Evolutionary conservation across 2,113 vertebrate genomes (phyloP).

Genomic region (Thomomys bottae): DNA sequence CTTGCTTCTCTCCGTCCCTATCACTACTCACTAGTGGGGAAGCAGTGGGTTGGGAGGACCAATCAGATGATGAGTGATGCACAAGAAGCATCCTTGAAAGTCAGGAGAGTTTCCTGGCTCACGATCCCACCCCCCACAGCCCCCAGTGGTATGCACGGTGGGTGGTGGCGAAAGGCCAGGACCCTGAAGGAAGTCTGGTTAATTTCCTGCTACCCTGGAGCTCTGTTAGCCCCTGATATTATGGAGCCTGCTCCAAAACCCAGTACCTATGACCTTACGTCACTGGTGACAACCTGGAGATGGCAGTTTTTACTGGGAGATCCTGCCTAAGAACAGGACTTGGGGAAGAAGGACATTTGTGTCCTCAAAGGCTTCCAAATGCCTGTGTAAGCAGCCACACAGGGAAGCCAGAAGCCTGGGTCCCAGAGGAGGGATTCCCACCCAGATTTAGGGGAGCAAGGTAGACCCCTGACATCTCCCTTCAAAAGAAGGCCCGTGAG

Average conservation of each 20-base stretch:
- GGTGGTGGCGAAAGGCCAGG: neutral
- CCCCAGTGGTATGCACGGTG: no score
- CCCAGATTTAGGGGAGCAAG: fast-evolving
- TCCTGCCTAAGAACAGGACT: neutral
- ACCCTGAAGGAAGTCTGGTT: neutral
- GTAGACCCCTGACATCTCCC: neutral
- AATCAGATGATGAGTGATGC: neutral
- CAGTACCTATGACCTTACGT: neutral
- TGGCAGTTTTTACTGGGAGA: neutral
- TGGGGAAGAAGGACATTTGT: neutral
- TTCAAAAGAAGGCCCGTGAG: neutral
- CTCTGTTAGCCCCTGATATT: neutral
- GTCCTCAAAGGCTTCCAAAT: no score
- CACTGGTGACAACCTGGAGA: neutral
- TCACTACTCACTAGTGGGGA: neutral
- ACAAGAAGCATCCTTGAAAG: neutral
- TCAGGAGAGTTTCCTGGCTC: neutral
- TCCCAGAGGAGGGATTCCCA: neutral
- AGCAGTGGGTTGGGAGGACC: neutral
- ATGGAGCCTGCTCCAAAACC: neutral
- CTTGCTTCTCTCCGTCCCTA: neutral
- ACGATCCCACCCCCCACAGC: neutral
- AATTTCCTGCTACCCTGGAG: neutral
- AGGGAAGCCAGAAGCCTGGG: neutral
- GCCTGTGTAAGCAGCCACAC: fast-evolving